Base-by-base conservation (phyloP, 2,888 invertebrate genomes). In the Eueremaeus valkanovi region DNA sequence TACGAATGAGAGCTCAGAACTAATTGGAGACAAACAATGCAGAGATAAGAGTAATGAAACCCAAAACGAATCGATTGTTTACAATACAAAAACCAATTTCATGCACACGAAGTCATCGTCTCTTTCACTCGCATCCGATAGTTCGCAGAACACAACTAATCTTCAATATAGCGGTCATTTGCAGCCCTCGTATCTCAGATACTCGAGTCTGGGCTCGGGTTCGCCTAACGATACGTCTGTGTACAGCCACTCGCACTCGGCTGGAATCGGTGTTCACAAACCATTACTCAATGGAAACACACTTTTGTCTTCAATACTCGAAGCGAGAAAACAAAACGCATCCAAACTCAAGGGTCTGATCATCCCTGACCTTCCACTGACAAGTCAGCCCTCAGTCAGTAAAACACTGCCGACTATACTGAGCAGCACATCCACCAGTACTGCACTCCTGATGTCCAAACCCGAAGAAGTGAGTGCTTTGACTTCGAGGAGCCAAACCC, bases 301-400 rank as follows among this genome's bases (percentile, higher is more conserved):
- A 27, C 66, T 66, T 66, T 66, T 66, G 21, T 66, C 66, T 5
- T 66, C 66, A 36, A 66, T 66, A 66, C 36, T 66, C 21, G 66
- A 66, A 66, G 92, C 92, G 82, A 87, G 93, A 75, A 88, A 90
- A 79, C 90, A 90, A 81, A 90, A 90, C 27, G 88, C 92, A 84
- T 91, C 92, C 2, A 93, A 93, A 83, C 84, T 94, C 76, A 88
- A 92, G 81, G 93, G 93, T n/a, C 85, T 94, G 80, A 91, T 92
- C 42, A 94, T 94, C 82, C 93, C 93, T 5, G 93, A 93, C 81
- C 86, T 87, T 77, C 83, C 77, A 1, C 18, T 42, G 9, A 72
- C 40, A 88, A 88, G 27, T 87, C 89, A 49, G 87, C 89, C 73
- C 85, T 90, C 70, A 91, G 92, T 84, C 85, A 93, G 81, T 92